phyloP scores from a whole-genome alignment of 2,888 invertebrate genomes.

The Smittia sp. region DNA sequence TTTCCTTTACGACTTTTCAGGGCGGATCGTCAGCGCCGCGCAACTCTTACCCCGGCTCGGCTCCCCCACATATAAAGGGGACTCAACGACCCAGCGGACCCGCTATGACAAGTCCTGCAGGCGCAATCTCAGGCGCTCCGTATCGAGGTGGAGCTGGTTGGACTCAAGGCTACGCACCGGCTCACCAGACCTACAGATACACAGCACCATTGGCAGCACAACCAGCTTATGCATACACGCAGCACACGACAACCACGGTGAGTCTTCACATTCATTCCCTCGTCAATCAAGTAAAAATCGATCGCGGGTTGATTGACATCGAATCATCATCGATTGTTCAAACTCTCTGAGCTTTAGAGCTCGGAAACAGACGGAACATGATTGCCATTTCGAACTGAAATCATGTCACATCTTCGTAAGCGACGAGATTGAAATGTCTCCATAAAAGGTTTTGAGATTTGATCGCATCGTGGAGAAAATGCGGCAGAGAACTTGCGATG shows the following conservation, averaged over 20 bases:
- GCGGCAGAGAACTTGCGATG: not conserved
- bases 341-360: not conserved
- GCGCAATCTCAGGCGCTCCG: constrained; percentile 53
- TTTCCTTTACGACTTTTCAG: constrained; percentile 44
- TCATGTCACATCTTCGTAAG: not conserved
- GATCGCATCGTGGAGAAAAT: not conserved
- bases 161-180: constrained; percentile 53
- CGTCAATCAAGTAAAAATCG: not conserved
- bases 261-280: constrained; percentile 44
- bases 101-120: constrained; percentile 55
- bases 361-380: too few relatives aligned
- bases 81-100: constrained; percentile 44
- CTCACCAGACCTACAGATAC: constrained; percentile 53
- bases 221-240: constrained; percentile 54
- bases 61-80: constrained; percentile 25
- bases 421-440: not conserved
- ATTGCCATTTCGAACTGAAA: constrained; percentile 1
- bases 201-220: constrained; percentile 54
- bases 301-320: not conserved
- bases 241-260: constrained; percentile 54
- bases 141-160: constrained; percentile 50
- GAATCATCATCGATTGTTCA: not conserved
- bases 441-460: not conserved
- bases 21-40: constrained; percentile 51
- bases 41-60: constrained; percentile 52